phyloP scores from a whole-genome alignment of 2,797 vertebrate species.

The Neoniphon sammara region DNA sequence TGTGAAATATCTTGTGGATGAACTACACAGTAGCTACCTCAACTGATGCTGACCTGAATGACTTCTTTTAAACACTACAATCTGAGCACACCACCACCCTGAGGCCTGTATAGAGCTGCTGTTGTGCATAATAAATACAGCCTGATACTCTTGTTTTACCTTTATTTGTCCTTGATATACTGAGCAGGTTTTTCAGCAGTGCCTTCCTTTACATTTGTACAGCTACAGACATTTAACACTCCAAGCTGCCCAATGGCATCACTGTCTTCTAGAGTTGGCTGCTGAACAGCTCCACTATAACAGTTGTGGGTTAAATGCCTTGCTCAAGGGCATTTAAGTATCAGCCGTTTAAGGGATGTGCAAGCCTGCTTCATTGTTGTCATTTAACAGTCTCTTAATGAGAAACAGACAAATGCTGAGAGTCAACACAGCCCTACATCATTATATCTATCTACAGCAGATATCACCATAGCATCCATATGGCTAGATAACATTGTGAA shows the following conservation, averaged over 20 bases:
- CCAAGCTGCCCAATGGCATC: constrained; percentile 10
- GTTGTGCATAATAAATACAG: constrained; percentile 35
- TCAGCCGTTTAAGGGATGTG: background rate
- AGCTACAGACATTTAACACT: no score
- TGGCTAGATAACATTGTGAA: constrained; percentile 57
- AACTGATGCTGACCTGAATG: background rate
- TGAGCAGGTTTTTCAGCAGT: constrained; percentile 27
- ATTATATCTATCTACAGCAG: constrained; percentile 48
- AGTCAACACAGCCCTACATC: constrained; percentile 18
- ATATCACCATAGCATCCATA: constrained; percentile 60
- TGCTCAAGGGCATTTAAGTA: constrained; percentile 24
- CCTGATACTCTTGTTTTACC: constrained; percentile 5
- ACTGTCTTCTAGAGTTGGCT: constrained; percentile 23
- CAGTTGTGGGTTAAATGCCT: constrained; percentile 38
- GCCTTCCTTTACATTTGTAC: constrained; percentile 16
- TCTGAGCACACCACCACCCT: constrained; percentile 36
- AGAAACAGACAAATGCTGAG: constrained; percentile 19
- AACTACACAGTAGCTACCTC: background rate
- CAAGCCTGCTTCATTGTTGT: background rate
- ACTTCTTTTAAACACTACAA: constrained; percentile 11
- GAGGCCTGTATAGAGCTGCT: constrained; percentile 15
- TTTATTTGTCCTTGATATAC: constrained; percentile 15
- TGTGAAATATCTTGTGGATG: background rate
- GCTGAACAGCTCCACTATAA: constrained; percentile 33
- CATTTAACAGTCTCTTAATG: constrained; percentile 25